These are phyloP conservation scores for Oreotrochilus melanogaster DNA, from an alignment of 2,113 vertebrate genomes.

Conservation along the genomic window DNA sequence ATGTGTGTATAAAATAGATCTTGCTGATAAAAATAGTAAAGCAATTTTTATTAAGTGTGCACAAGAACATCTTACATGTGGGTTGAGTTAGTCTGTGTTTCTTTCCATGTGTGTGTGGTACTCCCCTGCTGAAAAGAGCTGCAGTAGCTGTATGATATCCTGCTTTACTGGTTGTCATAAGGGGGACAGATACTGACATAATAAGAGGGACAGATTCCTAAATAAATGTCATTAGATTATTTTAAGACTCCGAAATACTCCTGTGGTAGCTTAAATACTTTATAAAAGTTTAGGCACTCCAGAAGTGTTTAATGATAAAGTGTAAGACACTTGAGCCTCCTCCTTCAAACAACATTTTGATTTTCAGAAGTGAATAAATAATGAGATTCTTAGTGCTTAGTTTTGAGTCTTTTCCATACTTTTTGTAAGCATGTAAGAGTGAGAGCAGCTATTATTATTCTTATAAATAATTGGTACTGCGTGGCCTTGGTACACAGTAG, in stretches of 20 bases:
- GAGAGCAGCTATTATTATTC: constrained; percentile 3
- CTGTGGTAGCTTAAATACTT: neutral
- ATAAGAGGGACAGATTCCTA: neutral
- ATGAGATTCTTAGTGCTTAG: neutral
- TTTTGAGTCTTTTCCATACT: neutral
- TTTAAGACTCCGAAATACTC: neutral
- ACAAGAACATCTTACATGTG: neutral
- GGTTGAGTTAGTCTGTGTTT: neutral
- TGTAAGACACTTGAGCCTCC: neutral
- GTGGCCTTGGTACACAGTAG: constrained; percentile 17
- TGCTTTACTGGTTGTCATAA: neutral
- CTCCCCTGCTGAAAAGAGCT: neutral
- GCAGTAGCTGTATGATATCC: neutral
- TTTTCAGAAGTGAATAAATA: neutral
- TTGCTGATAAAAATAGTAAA: neutral
- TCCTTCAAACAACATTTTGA: neutral
- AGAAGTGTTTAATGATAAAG: neutral
- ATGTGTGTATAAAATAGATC: neutral
- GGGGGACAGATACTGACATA: neutral
- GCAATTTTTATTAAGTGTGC: neutral
- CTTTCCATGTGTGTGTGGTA: neutral
- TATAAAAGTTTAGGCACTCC: neutral
- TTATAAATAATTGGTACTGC: constrained; percentile 70
- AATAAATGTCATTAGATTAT: neutral
- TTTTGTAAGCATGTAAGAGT: neutral